Conservation (phyloP, 2,797 vertebrate genomes). For the Lagodon rhomboides region DNA sequence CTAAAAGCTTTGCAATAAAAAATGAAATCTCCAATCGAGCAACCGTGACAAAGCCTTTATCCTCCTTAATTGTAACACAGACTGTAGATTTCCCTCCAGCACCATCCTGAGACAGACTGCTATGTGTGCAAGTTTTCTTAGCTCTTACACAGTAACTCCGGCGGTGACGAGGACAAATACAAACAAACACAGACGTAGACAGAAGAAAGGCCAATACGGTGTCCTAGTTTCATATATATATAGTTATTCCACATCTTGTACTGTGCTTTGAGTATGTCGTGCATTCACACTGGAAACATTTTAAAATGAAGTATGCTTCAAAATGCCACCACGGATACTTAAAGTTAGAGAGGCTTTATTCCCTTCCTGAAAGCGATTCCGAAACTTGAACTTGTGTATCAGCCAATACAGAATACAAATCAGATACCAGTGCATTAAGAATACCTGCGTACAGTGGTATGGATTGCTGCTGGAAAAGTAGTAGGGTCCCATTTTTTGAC, state of each 20-base stretch:
- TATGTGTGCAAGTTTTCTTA: background rate
- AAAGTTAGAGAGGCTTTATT: background rate
- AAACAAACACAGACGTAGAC: slow-evolving; percentile 9
- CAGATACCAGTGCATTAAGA: too few relatives aligned
- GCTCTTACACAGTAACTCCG: slow-evolving; percentile 28
- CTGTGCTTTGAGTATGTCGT: background rate
- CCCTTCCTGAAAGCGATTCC: too few relatives aligned
- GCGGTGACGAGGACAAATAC: slow-evolving; percentile 15
- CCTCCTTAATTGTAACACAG: slow-evolving; percentile 34
- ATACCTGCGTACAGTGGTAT: too few relatives aligned
- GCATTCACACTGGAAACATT: background rate
- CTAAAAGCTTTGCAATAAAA: slow-evolving; percentile 41
- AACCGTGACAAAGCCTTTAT: slow-evolving; percentile 17
- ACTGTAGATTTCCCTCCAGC: slow-evolving; percentile 20
- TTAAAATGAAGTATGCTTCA: background rate
- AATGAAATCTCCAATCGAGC: slow-evolving; percentile 27
- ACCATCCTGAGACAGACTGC: background rate
- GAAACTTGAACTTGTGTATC: too few relatives aligned
- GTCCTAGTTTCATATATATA: background rate
- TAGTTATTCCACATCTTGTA: slow-evolving; percentile 9
- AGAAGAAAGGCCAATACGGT: background rate
- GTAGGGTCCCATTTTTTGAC: too few relatives aligned
- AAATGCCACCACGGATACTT: background rate
- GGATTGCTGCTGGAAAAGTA: too few relatives aligned
- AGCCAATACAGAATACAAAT: too few relatives aligned